These are phyloP conservation scores for Fringilla coelebs DNA, from an alignment of 2,797 vertebrate genomes.

Conservation along the genomic window DNA sequence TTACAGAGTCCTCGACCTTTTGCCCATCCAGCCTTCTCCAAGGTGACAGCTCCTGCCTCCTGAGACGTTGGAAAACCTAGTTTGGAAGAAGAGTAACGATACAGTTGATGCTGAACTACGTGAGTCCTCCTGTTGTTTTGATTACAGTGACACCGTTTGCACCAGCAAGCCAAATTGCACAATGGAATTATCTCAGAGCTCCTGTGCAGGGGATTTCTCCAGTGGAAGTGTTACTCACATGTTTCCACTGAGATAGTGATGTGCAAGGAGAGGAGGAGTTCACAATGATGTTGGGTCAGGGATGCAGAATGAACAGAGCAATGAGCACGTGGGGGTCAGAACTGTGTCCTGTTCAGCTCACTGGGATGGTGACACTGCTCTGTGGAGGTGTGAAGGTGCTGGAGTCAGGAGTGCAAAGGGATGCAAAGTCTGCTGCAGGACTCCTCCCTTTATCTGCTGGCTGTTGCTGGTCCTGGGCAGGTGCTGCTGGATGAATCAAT, in stretches of 20 bases:
- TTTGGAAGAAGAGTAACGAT: slow-evolving; percentile 56
- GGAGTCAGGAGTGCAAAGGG: not conserved
- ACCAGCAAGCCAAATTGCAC: not conserved
- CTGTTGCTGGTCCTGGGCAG: not conserved
- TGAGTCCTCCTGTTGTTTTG: slow-evolving; percentile 42
- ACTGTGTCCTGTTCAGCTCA: not conserved
- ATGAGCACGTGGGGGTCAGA: not conserved
- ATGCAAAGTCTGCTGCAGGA: not conserved
- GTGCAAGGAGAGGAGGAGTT: not conserved
- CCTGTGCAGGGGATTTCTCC: slow-evolving; percentile 8
- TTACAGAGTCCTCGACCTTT: slow-evolving; percentile 61
- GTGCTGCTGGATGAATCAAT: not conserved
- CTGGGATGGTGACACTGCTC: not conserved
- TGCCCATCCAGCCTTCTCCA: slow-evolving; percentile 57
- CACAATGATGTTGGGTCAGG: not conserved
- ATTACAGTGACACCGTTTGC: not conserved
- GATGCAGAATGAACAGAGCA: not conserved
- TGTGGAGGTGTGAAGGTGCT: not conserved
- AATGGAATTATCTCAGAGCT: not conserved
- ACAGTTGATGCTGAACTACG: slow-evolving; percentile 63
- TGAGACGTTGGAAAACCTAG: slow-evolving; percentile 69
- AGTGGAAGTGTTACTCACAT: not conserved
- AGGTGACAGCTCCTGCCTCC: slow-evolving; percentile 57
- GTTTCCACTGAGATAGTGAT: not conserved
- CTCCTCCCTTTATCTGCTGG: not conserved